Evolutionary conservation across 1,140 invertebrate species (phyloP), one percentile per base, ranked within the genome.

Genomic region (Campoletis sonorensis): DNA sequence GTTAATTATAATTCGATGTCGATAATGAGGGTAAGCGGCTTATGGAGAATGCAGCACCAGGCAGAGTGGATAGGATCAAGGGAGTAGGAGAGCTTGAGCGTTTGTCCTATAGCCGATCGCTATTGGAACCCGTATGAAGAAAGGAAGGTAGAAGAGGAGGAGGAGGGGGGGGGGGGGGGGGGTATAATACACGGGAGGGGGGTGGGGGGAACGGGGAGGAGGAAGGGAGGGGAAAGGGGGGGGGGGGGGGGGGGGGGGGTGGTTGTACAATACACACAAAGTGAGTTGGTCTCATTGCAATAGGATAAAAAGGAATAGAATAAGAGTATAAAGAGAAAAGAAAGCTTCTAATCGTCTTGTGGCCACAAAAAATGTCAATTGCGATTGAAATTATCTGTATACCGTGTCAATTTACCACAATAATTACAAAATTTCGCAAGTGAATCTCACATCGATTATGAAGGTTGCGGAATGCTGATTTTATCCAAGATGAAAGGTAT

Each of bases 11-110:
- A 87, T 88, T 88, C 85, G 81, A 88, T 81, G 80, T 87, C 83
- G 85, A 88, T 88, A 88, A 88, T 88, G 86, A 88, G 84, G 80
- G 58, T 86, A 88, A 88, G 87, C 84, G 73, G 87, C 86, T 88
- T 88, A 87, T 61, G 71, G 45, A 67, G 79, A 81, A 81, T 83
- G 81, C 80, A 84, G 80, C 78, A 67, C 33, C 82, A 84, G 79
- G 73, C 73, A 40, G 73, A 58, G 61, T 21, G 21, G 75, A 45
- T 68, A 81, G 61, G 78, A 27, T 79, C 64, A 54, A 71, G 64
- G 45, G 51, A 23, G 67, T 71, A 18, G 15, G 67, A 70, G 67
- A 70, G 27, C 30, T 30, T 18, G 67, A 33, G 67, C 67, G 13
- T 70, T 77, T 10, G 23, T 84, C 83, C 86, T 81, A 79, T 83